Evolutionary conservation across 2,888 invertebrate genomes (phyloP).

Genomic region (Lamellibrachia columna): DNA sequence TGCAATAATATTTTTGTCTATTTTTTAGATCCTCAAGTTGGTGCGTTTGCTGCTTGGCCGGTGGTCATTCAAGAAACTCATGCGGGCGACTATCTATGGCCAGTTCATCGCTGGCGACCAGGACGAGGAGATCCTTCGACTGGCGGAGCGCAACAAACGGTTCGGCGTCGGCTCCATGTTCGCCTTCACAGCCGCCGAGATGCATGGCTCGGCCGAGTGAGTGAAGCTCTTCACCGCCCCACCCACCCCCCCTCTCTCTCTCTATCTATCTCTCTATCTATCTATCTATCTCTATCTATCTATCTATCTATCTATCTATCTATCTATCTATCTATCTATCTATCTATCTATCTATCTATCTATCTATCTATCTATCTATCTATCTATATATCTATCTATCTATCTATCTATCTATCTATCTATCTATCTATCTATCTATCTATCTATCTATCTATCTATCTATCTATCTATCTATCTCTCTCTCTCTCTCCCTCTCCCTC

Average conservation of each 20-base stretch:
- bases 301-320: not conserved
- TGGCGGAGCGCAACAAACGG: conserved; percentile 23
- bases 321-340: not conserved
- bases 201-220: conserved; percentile 33
- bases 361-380: not conserved
- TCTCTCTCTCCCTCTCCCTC: not conserved
- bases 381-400: not conserved
- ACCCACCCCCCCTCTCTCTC: not conserved
- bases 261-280: not conserved
- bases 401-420: not conserved
- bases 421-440: not conserved
- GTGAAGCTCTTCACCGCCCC: not conserved
- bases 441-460: not conserved
- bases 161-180: conserved; percentile 40
- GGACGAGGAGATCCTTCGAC: conserved; percentile 47
- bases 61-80: conserved; percentile 50
- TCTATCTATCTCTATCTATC: not conserved
- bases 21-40: conserved; percentile 50
- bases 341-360: not conserved
- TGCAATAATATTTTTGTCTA: not conserved
- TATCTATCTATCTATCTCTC: not conserved
- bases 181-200: conserved; percentile 41
- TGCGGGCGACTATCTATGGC: conserved; percentile 65
- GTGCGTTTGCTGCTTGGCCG: conserved; percentile 52
- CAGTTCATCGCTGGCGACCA: conserved; percentile 68